phyloP scores from a whole-genome alignment of 2,888 invertebrate species.

The Cheilosia variabilis region DNA sequence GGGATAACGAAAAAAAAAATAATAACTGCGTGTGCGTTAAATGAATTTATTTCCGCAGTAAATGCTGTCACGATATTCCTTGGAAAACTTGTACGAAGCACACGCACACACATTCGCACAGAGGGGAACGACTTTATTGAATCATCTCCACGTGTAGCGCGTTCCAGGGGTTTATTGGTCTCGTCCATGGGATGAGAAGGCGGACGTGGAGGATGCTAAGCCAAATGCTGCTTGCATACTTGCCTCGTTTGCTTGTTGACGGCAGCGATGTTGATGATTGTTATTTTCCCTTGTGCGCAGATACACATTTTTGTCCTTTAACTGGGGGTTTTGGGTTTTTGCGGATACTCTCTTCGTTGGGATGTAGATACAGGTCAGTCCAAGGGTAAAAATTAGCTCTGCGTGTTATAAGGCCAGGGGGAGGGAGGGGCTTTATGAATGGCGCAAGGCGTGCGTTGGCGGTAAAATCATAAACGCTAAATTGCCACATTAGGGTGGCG shows the following conservation, averaged over 20 bases:
- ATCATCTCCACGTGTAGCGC: slow-evolving; percentile 63
- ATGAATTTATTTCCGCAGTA: slow-evolving; percentile 60
- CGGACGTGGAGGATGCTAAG: slow-evolving; percentile 1
- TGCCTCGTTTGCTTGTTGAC: slow-evolving; percentile 31
- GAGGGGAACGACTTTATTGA: slow-evolving; percentile 49
- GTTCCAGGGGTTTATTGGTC: slow-evolving; percentile 47
- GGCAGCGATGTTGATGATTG: slow-evolving; percentile 39
- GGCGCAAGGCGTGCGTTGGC: slow-evolving; percentile 23
- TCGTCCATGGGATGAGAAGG: slow-evolving; percentile 33
- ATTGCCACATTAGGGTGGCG: not conserved
- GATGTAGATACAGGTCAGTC: slow-evolving; percentile 64
- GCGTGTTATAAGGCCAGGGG: slow-evolving; percentile 9
- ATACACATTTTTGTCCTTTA: slow-evolving; percentile 40
- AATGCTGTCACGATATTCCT: slow-evolving; percentile 52
- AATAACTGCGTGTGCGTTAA: slow-evolving; percentile 53
- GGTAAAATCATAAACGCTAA: slow-evolving; percentile 4
- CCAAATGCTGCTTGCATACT: slow-evolving; percentile 13
- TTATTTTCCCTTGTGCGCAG: slow-evolving; percentile 62
- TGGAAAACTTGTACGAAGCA: slow-evolving; percentile 20
- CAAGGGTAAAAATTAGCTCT: slow-evolving; percentile 68
- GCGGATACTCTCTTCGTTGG: slow-evolving; percentile 35
- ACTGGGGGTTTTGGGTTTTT: slow-evolving; percentile 23
- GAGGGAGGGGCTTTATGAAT: slow-evolving; percentile 15
- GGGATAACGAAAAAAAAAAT: slow-evolving; percentile 9
- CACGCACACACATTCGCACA: slow-evolving; percentile 6